phyloP scores from a whole-genome alignment of 2,797 vertebrate species.

The Psittacula echo region DNA sequence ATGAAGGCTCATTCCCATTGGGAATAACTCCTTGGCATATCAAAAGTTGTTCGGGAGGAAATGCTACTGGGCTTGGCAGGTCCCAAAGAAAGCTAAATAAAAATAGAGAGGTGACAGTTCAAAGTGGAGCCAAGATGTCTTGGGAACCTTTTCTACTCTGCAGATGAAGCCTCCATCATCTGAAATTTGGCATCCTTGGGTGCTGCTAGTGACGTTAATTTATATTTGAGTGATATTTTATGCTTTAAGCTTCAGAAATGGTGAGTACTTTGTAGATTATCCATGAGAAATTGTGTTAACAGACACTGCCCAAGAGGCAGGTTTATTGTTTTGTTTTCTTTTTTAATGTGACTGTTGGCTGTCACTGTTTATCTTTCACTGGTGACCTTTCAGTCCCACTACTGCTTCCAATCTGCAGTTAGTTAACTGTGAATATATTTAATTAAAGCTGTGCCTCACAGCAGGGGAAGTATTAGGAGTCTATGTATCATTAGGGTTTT shows the following conservation, averaged over 20 bases:
- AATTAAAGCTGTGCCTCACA: slow-evolving; percentile 45
- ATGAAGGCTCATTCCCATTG: neutral
- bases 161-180: neutral
- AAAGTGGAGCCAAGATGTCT: neutral
- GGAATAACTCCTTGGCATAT: slow-evolving; percentile 26
- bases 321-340: neutral
- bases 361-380: neutral
- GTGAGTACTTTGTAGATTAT: neutral
- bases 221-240: neutral
- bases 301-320: neutral
- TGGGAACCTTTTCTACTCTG: slow-evolving; percentile 2
- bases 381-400: neutral
- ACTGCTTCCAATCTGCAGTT: slow-evolving; percentile 22
- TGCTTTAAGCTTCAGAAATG: neutral
- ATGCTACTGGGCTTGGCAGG: slow-evolving; percentile 10
- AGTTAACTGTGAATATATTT: slow-evolving; percentile 33
- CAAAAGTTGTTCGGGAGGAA: slow-evolving; percentile 17
- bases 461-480: slow-evolving; percentile 12
- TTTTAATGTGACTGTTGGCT: neutral
- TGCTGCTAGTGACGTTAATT: neutral
- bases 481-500: neutral
- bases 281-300: neutral
- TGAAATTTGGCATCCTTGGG: neutral
- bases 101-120: neutral
- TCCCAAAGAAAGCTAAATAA: slow-evolving; percentile 19